Evolutionary conservation across 2,113 vertebrate genomes (phyloP).

Genomic region (Egretta garzetta): DNA sequence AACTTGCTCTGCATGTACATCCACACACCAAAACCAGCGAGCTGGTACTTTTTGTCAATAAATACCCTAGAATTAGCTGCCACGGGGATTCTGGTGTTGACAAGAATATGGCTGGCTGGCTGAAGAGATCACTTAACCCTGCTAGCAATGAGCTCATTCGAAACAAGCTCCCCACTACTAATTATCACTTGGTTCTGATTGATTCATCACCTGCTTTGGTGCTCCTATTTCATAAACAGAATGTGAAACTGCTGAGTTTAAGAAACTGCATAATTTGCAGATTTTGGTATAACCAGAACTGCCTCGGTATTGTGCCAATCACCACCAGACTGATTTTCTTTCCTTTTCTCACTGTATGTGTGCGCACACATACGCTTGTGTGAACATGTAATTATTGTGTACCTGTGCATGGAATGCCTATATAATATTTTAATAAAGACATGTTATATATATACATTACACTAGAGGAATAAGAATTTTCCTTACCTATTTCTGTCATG

Average conservation of each 20-base stretch:
- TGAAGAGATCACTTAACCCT: slow-evolving; percentile 56
- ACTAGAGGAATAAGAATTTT: not conserved
- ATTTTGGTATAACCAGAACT: not conserved
- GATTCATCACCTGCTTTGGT: slow-evolving; percentile 37
- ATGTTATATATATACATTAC: not conserved
- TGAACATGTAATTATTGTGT: not conserved
- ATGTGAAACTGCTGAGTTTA: slow-evolving; percentile 14
- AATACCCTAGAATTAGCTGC: not conserved
- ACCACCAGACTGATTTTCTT: not conserved
- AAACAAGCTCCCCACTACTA: slow-evolving; percentile 37
- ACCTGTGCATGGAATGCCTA: not conserved
- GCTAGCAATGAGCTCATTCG: slow-evolving; percentile 42
- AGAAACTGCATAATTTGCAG: not conserved
- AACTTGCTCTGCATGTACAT: not conserved
- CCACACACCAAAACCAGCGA: not conserved
- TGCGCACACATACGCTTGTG: not conserved
- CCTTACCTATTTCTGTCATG: slow-evolving; percentile 95
- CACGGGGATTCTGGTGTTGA: not conserved
- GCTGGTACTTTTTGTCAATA: not conserved
- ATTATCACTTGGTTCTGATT: slow-evolving; percentile 56
- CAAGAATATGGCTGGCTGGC: not conserved
- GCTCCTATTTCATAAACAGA: slow-evolving; percentile 43
- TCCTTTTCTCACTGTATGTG: not conserved
- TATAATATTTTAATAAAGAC: not conserved
- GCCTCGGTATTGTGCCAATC: not conserved